Evolutionary conservation across 2,113 vertebrate genomes (phyloP).

Genomic region (Dolichotis patagonum): DNA sequence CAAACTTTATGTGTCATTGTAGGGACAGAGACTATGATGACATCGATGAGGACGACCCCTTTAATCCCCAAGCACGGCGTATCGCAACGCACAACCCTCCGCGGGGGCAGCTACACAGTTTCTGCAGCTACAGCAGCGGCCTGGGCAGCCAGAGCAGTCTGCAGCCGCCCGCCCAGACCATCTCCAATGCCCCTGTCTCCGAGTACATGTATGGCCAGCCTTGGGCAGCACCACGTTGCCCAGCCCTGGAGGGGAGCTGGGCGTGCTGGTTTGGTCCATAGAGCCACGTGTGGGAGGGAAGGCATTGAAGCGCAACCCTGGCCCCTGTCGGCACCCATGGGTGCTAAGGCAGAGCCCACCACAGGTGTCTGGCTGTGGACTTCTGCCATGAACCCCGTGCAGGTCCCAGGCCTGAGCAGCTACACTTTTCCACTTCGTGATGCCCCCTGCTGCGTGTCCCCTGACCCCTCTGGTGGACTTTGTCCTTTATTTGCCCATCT

Average conservation of each 20-base stretch:
- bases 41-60: conserved; percentile 96
- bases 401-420: not conserved
- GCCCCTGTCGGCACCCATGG: too few relatives aligned
- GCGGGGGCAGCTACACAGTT: conserved; percentile 93
- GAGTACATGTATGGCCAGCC: conserved; percentile 93
- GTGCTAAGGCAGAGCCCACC: accelerated
- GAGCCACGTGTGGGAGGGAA: too few relatives aligned
- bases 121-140: conserved; percentile 98
- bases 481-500: too few relatives aligned
- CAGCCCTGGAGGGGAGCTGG: too few relatives aligned
- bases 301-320: too few relatives aligned
- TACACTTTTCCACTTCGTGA: accelerated
- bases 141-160: conserved; percentile 97
- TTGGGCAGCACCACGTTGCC: not conserved
- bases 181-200: conserved; percentile 92
- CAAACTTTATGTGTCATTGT: accelerated
- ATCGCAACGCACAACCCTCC: conserved; percentile 87
- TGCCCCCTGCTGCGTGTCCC: not conserved
- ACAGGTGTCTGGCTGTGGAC: not conserved
- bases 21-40: conserved; percentile 95
- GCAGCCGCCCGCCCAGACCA: conserved; percentile 90
- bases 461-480: not conserved
- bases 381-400: too few relatives aligned
- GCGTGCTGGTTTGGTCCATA: too few relatives aligned
- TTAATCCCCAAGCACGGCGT: conserved; percentile 93